Percentiles rank a stretch among this genome's conserved stretches.
These are phyloP conservation scores for Bombus sylvicola DNA, from an alignment of 1,140 invertebrate genomes.

Conservation along the genomic window DNA sequence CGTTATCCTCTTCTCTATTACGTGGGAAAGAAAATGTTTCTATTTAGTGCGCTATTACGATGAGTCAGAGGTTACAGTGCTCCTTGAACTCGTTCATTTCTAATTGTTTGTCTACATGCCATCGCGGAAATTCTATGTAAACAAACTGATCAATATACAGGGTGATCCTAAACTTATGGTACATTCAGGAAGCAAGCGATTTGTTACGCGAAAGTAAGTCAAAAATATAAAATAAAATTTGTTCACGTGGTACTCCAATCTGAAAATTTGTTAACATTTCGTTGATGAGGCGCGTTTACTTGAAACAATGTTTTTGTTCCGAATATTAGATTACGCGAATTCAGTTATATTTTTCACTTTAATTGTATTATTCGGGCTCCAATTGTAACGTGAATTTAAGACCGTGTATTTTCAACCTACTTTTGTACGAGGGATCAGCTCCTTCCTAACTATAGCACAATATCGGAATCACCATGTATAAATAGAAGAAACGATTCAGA, in stretches of 20 bases:
- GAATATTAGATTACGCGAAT: too few species aligned
- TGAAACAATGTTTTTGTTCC: too few species aligned
- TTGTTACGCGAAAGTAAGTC: background rate
- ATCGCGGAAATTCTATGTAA: background rate
- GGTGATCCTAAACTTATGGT: background rate
- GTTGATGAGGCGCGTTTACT: too few species aligned
- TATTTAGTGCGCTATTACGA: background rate
- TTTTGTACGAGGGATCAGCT: background rate
- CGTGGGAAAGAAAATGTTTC: background rate
- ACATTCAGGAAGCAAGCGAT: background rate
- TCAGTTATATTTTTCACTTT: background rate
- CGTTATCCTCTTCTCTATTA: conserved; percentile 88
- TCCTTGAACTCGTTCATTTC: too few species aligned
- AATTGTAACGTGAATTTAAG: too few species aligned
- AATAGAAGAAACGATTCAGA: background rate
- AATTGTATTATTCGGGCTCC: background rate
- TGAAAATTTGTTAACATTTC: too few species aligned
- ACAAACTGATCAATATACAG: background rate
- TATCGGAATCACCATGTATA: too few species aligned
- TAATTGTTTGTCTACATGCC: too few species aligned
- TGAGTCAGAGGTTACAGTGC: too few species aligned
- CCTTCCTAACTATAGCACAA: background rate
- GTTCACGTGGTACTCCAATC: too few species aligned
- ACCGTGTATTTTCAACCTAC: background rate
- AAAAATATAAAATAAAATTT: too few species aligned